phyloP scores from a whole-genome alignment of 2,888 invertebrate species.

The Leptarthrus brevirostris region DNA sequence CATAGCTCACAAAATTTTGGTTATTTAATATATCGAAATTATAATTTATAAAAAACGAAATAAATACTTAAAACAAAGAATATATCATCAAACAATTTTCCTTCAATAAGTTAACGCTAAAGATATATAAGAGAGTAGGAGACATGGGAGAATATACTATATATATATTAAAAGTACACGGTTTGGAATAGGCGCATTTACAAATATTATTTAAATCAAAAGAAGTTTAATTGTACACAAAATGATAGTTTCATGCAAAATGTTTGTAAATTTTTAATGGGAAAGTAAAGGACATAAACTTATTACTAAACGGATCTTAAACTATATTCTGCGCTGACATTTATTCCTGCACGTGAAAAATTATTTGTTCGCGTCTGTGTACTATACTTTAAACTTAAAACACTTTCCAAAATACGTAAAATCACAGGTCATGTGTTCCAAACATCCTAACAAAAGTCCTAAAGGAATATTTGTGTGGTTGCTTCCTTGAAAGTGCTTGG shows the following conservation, averaged over 20 bases:
- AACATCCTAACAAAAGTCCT: background rate
- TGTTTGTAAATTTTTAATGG: too few relatives aligned
- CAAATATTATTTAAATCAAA: too few relatives aligned
- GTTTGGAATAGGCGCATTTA: background rate
- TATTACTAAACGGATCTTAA: too few relatives aligned
- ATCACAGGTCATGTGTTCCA: constrained; percentile 21
- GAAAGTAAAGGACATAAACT: too few relatives aligned
- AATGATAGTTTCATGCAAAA: too few relatives aligned
- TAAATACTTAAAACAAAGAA: constrained; percentile 33
- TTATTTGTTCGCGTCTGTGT: too few relatives aligned
- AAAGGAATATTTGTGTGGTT: too few relatives aligned
- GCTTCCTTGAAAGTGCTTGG: background rate
- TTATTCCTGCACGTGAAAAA: too few relatives aligned
- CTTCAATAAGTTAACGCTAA: constrained; percentile 27
- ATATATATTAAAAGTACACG: too few relatives aligned
- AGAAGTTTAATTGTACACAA: too few relatives aligned
- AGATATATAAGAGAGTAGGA: background rate
- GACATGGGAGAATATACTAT: background rate
- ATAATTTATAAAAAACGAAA: constrained; percentile 35
- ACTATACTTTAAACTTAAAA: background rate
- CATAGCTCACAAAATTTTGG: constrained; percentile 14
- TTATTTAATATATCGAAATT: constrained; percentile 6
- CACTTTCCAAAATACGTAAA: constrained; percentile 6
- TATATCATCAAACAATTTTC: constrained; percentile 2
- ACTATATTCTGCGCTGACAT: too few relatives aligned